phyloP scores from a whole-genome alignment of 2,888 invertebrate species.

The Coelopa pilipes region DNA sequence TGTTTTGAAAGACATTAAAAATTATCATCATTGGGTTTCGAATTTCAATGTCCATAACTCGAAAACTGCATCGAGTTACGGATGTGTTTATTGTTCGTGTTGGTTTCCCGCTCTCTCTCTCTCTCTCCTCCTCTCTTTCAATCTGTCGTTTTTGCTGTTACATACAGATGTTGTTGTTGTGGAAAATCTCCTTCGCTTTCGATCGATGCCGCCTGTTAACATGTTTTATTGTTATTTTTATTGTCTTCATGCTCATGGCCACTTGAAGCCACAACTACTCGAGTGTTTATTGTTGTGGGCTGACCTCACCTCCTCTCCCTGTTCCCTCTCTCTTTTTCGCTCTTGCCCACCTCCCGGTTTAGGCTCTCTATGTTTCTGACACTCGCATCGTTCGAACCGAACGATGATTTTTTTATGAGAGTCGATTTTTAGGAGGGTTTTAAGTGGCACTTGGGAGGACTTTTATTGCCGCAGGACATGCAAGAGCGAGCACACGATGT shows the following conservation, averaged over 20 bases:
- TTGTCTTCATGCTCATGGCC: conserved; percentile 29
- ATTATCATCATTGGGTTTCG: background rate
- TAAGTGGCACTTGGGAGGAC: conserved; percentile 11
- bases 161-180: background rate
- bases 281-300: conserved; percentile 21
- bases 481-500: background rate
- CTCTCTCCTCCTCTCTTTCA: too few relatives aligned
- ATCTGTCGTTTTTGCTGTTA: background rate
- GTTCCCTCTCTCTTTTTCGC: background rate
- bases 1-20: conserved; percentile 13
- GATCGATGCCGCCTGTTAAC: conserved; percentile 5
- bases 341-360: background rate
- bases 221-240: conserved; percentile 33
- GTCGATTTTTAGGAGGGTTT: background rate
- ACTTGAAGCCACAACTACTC: conserved; percentile 17
- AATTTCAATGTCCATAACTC: conserved; percentile 9
- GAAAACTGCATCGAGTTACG: background rate
- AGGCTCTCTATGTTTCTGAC: background rate
- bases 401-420: too few relatives aligned
- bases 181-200: background rate
- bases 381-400: too few relatives aligned
- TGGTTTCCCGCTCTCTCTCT: too few relatives aligned
- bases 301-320: background rate
- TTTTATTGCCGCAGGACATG: conserved; percentile 9
- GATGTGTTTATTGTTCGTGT: background rate